phyloP scores from a whole-genome alignment of 2,888 invertebrate species.

The Himalopsyche anomala region DNA sequence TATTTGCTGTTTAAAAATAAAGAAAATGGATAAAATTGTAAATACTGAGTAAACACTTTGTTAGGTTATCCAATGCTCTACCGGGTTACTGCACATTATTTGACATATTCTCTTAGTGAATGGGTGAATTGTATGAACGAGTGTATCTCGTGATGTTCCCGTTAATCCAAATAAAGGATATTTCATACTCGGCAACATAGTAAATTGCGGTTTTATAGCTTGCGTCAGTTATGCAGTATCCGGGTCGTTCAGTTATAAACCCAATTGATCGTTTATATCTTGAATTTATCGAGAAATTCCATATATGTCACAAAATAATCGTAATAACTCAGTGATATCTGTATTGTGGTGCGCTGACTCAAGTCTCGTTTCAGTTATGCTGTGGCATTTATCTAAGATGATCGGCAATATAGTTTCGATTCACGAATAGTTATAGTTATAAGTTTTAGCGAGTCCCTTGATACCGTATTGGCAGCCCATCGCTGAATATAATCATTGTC shows the following conservation, averaged over 20 bases:
- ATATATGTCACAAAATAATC: constrained; percentile 27
- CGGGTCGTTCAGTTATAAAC: constrained; percentile 31
- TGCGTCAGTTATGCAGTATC: neutral
- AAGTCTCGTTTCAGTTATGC: neutral
- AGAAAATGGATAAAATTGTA: too few species aligned
- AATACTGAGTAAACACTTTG: too few species aligned
- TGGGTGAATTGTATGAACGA: neutral
- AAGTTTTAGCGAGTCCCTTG: too few species aligned
- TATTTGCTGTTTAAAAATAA: too few species aligned
- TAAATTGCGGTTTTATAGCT: constrained; percentile 29
- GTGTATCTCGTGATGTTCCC: constrained; percentile 11
- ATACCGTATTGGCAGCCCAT: too few species aligned
- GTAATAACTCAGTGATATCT: constrained; percentile 1
- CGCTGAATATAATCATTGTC: too few species aligned
- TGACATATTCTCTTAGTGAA: neutral
- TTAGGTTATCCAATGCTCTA: too few species aligned
- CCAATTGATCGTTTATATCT: constrained; percentile 31
- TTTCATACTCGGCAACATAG: constrained; percentile 36
- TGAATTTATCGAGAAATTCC: constrained; percentile 35
- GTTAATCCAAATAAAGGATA: constrained; percentile 43
- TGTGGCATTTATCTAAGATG: too few species aligned
- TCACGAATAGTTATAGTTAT: too few species aligned
- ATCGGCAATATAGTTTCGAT: too few species aligned
- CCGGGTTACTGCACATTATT: neutral
- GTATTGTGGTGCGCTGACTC: neutral